These are phyloP conservation scores for Ciconia stormi DNA, from an alignment of 2,113 vertebrate species.

Conservation along the genomic window DNA sequence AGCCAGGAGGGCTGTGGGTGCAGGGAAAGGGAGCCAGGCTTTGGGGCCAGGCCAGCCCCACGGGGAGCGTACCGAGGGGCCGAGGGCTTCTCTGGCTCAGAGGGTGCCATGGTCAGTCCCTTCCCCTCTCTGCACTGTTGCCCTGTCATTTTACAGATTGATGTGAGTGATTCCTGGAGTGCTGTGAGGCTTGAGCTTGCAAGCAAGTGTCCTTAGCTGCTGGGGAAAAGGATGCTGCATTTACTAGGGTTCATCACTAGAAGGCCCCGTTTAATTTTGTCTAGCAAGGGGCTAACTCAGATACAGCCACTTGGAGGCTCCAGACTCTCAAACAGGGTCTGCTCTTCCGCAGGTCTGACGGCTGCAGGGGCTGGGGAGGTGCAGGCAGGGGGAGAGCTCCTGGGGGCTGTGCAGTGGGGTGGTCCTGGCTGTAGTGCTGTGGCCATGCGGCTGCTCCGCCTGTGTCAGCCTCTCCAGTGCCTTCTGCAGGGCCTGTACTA, in stretches of 20 bases:
- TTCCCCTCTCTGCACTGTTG: background rate
- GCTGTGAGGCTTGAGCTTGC: background rate
- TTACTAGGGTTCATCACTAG: background rate
- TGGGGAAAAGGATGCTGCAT: background rate
- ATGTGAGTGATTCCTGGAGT: background rate
- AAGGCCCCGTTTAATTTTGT: background rate
- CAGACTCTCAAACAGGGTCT: background rate
- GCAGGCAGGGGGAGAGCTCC: background rate
- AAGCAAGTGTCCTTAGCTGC: background rate
- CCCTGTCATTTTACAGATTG: background rate
- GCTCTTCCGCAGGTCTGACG: background rate
- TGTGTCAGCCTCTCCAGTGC: background rate
- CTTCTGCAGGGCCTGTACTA: background rate
- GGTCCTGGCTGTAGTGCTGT: background rate
- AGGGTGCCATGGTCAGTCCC: background rate
- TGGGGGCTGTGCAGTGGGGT: background rate
- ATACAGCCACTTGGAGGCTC: background rate
- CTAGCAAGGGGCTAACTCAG: background rate
- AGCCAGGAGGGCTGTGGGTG: background rate
- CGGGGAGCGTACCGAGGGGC: accelerated
- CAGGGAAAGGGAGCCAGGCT: background rate
- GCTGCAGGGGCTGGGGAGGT: background rate
- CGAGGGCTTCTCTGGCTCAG: background rate
- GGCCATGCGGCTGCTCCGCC: accelerated
- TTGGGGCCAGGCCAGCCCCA: background rate